phyloP scores from a whole-genome alignment of 2,797 vertebrate genomes.

The Bufotes viridis region DNA sequence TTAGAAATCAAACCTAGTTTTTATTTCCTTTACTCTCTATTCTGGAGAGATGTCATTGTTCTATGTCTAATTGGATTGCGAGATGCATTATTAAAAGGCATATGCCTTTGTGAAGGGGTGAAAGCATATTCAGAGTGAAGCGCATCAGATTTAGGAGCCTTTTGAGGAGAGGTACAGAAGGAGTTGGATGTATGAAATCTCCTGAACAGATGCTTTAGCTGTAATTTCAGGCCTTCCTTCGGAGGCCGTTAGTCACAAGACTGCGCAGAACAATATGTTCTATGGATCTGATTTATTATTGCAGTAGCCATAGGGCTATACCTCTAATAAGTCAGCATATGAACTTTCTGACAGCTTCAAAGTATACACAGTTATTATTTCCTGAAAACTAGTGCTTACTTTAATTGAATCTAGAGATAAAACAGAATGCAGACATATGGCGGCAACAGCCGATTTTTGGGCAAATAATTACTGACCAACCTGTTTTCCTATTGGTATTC shows the following conservation, averaged over 20 bases:
- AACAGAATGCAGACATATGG: conserved; percentile 55
- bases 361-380: conserved; percentile 56
- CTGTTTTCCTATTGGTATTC: conserved; percentile 22
- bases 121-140: conserved; percentile 61
- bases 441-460: conserved; percentile 24
- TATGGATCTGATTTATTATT: conserved; percentile 61
- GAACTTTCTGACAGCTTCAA: conserved; percentile 55
- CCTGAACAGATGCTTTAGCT: conserved; percentile 58
- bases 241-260: conserved; percentile 49
- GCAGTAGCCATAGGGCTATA: conserved; percentile 59
- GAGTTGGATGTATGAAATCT: conserved; percentile 50
- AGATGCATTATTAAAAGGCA: conserved; percentile 63
- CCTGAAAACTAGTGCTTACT: conserved; percentile 32
- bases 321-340: conserved; percentile 60
- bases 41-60: conserved; percentile 61
- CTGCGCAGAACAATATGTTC: conserved; percentile 61
- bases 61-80: conserved; percentile 61
- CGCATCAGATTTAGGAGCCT: conserved; percentile 50
- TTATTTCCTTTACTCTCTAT: conserved; percentile 62
- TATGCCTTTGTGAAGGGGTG: conserved; percentile 59
- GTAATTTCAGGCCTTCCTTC: conserved; percentile 55
- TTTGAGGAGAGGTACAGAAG: conserved; percentile 59
- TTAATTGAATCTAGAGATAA: conserved; percentile 61
- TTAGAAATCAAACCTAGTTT: conserved; percentile 59
- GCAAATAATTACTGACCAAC: conserved; percentile 54